phyloP scores from a whole-genome alignment of 2,888 invertebrate species.

The Trissolcus brochymenae region DNA sequence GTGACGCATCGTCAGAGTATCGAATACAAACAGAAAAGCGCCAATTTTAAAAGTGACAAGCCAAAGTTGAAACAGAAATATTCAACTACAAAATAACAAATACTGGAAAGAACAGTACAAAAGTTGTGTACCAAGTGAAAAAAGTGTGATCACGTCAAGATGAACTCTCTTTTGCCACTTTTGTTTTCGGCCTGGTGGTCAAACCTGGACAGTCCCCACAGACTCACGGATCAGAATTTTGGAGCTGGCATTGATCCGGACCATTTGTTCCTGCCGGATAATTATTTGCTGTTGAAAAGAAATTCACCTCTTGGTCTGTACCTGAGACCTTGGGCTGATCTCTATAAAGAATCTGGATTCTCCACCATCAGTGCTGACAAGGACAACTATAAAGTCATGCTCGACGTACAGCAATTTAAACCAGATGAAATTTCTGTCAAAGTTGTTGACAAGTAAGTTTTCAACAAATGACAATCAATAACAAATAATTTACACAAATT shows the following conservation, averaged over 20 bases:
- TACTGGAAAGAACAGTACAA: neutral
- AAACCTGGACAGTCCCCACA: conserved; percentile 81
- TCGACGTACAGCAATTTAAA: conserved; percentile 76
- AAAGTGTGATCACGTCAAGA: conserved; percentile 65
- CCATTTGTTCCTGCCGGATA: neutral
- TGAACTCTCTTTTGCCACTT: conserved; percentile 88
- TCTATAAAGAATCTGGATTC: conserved; percentile 80
- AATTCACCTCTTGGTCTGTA: conserved; percentile 5
- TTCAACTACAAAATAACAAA: neutral
- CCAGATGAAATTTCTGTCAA: conserved; percentile 83
- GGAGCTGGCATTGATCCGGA: conserved; percentile 2
- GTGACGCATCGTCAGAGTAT: conserved; percentile 3
- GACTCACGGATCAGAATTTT: conserved; percentile 26
- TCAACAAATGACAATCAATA: neutral
- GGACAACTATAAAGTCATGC: conserved; percentile 82
- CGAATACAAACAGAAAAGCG: neutral
- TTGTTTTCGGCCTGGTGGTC: conserved; percentile 92
- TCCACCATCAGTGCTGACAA: conserved; percentile 90
- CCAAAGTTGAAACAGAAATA: neutral
- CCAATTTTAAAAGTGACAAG: conserved; percentile 2
- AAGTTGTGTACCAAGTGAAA: neutral
- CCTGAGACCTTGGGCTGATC: conserved; percentile 69
- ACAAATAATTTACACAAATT: conserved; percentile 11
- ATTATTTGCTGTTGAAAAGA: conserved; percentile 2
- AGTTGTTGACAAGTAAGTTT: conserved; percentile 42